Evolutionary conservation across 2,113 vertebrate genomes (phyloP).

Genomic region (Anolis carolinensis): DNA sequence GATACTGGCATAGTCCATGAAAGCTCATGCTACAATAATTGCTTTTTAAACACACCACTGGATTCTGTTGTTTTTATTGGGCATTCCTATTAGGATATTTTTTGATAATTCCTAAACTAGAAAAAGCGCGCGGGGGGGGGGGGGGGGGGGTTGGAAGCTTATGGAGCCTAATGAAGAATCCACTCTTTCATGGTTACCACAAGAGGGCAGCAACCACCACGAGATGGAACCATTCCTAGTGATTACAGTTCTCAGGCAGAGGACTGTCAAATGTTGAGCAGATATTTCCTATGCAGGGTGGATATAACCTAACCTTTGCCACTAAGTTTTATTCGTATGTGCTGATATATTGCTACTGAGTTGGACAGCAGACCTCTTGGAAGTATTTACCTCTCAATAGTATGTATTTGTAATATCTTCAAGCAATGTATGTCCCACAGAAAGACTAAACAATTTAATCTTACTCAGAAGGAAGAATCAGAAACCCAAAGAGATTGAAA

Average conservation of each 20-base stretch:
- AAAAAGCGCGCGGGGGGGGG: too few species aligned
- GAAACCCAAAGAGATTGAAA: neutral
- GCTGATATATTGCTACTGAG: neutral
- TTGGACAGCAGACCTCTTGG: neutral
- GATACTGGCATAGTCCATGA: too few species aligned
- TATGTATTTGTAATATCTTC: neutral
- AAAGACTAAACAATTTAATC: neutral
- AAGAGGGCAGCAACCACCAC: conserved; percentile 21
- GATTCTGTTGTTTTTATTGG: neutral
- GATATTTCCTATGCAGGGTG: too few species aligned
- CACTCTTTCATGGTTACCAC: neutral
- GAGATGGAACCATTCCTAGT: neutral
- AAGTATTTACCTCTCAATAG: neutral
- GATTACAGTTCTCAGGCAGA: neutral
- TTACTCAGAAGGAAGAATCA: neutral
- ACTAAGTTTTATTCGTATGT: neutral
- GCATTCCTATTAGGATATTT: neutral
- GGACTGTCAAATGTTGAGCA: neutral
- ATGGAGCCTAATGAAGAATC: neutral
- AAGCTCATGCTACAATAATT: too few species aligned
- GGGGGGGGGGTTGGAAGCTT: neutral
- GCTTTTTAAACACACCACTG: too few species aligned
- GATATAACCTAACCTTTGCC: neutral
- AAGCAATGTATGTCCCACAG: neutral
- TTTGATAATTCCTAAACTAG: neutral